Evolutionary conservation across 2,888 invertebrate species (phyloP).

Genomic region (Cephalotes varians): DNA sequence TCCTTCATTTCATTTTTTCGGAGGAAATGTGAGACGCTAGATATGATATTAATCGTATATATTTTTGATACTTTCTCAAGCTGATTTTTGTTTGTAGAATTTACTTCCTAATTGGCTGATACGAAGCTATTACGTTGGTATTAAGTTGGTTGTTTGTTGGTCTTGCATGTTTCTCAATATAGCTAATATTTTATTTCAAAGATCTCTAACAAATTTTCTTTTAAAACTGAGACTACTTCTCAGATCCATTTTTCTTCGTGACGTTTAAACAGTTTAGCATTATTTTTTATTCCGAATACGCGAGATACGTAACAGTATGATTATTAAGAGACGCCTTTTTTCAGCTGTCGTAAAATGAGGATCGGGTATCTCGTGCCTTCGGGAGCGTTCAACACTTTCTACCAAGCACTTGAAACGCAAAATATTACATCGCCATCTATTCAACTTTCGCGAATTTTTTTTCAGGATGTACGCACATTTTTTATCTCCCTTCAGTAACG

Average conservation of each 20-base stretch:
- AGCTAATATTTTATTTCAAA: constrained; percentile 1
- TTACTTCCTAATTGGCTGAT: background rate
- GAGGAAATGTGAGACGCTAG: background rate
- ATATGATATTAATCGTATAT: background rate
- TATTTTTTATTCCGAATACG: background rate
- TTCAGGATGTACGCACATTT: background rate
- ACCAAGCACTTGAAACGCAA: background rate
- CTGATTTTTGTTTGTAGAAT: background rate
- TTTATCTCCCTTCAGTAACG: background rate
- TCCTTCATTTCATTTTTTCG: background rate
- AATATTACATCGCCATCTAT: background rate
- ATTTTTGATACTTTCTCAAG: background rate
- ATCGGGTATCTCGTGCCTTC: background rate
- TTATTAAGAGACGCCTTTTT: background rate
- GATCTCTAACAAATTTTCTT: background rate
- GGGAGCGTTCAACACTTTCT: background rate
- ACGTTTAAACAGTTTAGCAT: background rate
- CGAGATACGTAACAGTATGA: background rate
- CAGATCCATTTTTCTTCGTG: background rate
- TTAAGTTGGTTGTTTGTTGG: background rate
- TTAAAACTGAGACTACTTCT: background rate
- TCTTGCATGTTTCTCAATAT: background rate
- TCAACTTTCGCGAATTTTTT: constrained; percentile 8
- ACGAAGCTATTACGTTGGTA: background rate
- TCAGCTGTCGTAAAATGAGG: background rate